Percentiles rank a stretch among this genome's conserved stretches.
Evolutionary conservation across 2,113 vertebrate species (phyloP).

Genomic region (Bos taurus): ARS-UCD2.0 NC_037345.1:36932001-36932500

Average conservation of each 20-base stretch:
- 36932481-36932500: not conserved
- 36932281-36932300: not conserved
- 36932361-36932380: not conserved
- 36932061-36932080: not conserved
- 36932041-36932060: not conserved
- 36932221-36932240: not conserved
- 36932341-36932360: not conserved
- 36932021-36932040: constrained; percentile 38
- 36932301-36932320: not conserved
- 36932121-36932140: not conserved
- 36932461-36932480: not conserved
- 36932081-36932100: not conserved
- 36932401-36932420: not conserved
- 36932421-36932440: not conserved
- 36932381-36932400: not conserved
- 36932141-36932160: not conserved
- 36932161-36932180: not conserved
- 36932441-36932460: not conserved
- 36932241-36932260: not conserved
- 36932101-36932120: not conserved
- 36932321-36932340: not conserved
- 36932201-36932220: not conserved
- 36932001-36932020: not conserved
- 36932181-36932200: not conserved
- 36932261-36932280: not conserved